A percentile compares a stretch with the other conserved stretches of the same genome.
phyloP scores from a whole-genome alignment of 2,888 invertebrate genomes.

The Lampropteryx suffumata region DNA sequence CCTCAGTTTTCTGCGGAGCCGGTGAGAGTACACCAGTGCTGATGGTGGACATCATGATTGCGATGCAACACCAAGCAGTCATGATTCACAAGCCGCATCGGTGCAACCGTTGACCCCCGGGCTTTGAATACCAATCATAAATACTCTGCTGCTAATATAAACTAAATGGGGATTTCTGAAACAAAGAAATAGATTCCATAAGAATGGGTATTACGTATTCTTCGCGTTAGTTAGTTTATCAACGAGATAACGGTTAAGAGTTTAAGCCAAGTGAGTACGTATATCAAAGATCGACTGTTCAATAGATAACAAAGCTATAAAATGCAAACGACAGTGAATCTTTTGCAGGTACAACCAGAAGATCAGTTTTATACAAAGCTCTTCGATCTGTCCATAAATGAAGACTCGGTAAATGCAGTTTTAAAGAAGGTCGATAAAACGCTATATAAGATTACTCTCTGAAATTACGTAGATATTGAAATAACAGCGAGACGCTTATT shows the following conservation, averaged over 20 bases:
- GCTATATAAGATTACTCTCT: neutral
- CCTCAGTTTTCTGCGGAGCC: slow-evolving; percentile 69
- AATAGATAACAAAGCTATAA: too few relatives aligned
- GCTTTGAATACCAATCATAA: slow-evolving; percentile 35
- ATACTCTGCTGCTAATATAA: neutral
- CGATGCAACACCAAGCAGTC: slow-evolving; percentile 76
- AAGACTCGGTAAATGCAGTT: too few relatives aligned
- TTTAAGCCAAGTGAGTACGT: too few relatives aligned
- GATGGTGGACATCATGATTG: slow-evolving; percentile 74
- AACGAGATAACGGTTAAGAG: too few relatives aligned
- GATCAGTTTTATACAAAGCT: neutral
- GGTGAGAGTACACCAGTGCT: slow-evolving; percentile 69
- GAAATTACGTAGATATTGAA: too few relatives aligned
- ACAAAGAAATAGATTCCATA: slow-evolving; percentile 4
- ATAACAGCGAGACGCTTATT: too few relatives aligned
- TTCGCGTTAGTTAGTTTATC: too few relatives aligned
- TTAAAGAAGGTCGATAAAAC: neutral
- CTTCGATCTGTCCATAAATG: too few relatives aligned
- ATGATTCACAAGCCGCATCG: slow-evolving; percentile 74
- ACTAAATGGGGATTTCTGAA: slow-evolving; percentile 18
- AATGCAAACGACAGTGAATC: too few relatives aligned
- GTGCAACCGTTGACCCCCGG: slow-evolving; percentile 50
- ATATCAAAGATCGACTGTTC: too few relatives aligned
- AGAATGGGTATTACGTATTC: too few relatives aligned
- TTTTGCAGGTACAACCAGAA: too few relatives aligned